Conservation (phyloP, 2,888 invertebrate genomes). For the Pogonocherus hispidulus region DNA sequence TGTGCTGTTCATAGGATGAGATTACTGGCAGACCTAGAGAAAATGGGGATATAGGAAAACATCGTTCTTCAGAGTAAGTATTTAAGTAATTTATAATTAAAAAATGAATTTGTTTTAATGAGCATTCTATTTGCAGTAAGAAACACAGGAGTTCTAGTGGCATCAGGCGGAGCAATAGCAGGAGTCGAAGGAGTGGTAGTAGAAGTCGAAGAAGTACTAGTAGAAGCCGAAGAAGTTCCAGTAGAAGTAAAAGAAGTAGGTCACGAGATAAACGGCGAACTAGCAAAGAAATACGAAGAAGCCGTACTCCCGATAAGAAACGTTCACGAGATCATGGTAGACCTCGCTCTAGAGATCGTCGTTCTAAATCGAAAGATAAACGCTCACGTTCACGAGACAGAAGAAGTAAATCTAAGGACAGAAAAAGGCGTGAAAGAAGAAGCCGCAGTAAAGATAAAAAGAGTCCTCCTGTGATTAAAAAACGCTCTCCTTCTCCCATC, state of each 20-base stretch:
- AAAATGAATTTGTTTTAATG: slow-evolving; percentile 22
- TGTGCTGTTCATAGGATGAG: slow-evolving; percentile 72
- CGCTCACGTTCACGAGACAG: slow-evolving; percentile 67
- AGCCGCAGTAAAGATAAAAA: slow-evolving; percentile 49
- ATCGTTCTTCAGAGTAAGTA: slow-evolving; percentile 72
- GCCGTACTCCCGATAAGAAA: slow-evolving; percentile 63
- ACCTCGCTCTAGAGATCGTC: slow-evolving; percentile 52
- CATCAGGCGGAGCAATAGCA: slow-evolving; percentile 40
- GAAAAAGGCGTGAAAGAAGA: slow-evolving; percentile 50
- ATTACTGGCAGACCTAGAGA: slow-evolving; percentile 73
- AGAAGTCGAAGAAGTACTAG: slow-evolving; percentile 39
- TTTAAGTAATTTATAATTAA: not conserved
- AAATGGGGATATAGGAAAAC: slow-evolving; percentile 72
- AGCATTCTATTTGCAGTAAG: slow-evolving; percentile 40
- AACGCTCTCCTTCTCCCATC: slow-evolving; percentile 51
- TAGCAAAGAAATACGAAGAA: slow-evolving; percentile 68
- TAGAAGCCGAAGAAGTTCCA: slow-evolving; percentile 48
- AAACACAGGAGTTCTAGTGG: slow-evolving; percentile 48
- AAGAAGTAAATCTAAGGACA: slow-evolving; percentile 58
- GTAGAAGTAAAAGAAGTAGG: slow-evolving; percentile 53
- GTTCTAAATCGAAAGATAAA: slow-evolving; percentile 59
- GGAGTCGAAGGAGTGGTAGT: slow-evolving; percentile 35
- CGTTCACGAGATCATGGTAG: slow-evolving; percentile 53
- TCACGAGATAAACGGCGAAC: slow-evolving; percentile 47
- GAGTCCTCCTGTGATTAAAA: slow-evolving; percentile 41